These are phyloP conservation scores for Cephus rjabovi DNA, from an alignment of 2,888 invertebrate species.

Conservation along the genomic window DNA sequence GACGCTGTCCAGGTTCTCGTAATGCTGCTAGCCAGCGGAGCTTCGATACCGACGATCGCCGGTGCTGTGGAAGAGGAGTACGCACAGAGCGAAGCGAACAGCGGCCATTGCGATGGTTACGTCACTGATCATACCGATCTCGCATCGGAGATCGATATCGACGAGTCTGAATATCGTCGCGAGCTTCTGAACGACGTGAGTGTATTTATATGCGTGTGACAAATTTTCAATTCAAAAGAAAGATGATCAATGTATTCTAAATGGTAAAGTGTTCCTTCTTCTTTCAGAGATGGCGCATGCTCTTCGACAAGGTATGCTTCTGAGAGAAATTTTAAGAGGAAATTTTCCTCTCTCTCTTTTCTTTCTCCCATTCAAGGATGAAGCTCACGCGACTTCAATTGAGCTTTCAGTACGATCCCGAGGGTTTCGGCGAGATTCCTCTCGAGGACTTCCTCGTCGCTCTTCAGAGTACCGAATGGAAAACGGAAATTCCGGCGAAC, in stretches of 20 bases:
- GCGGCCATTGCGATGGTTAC: slow-evolving; percentile 68
- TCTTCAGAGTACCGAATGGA: slow-evolving; percentile 82
- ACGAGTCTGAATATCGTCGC: slow-evolving; percentile 81
- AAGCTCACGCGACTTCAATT: slow-evolving; percentile 8
- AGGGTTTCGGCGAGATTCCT: slow-evolving; percentile 93
- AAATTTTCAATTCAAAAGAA: background rate
- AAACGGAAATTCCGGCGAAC: slow-evolving; percentile 79
- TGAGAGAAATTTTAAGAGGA: background rate
- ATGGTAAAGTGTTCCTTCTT: slow-evolving; percentile 37
- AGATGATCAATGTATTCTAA: slow-evolving; percentile 3
- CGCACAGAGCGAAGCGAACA: slow-evolving; percentile 59
- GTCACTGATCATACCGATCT: slow-evolving; percentile 86
- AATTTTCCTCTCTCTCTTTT: background rate
- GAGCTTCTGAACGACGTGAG: slow-evolving; percentile 86
- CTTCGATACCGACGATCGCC: slow-evolving; percentile 63
- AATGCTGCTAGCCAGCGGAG: slow-evolving; percentile 61
- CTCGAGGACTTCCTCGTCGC: slow-evolving; percentile 86
- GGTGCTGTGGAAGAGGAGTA: slow-evolving; percentile 60
- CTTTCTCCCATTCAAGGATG: slow-evolving; percentile 1
- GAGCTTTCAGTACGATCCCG: slow-evolving; percentile 82
- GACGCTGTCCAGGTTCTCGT: slow-evolving; percentile 42
- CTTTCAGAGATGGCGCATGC: slow-evolving; percentile 88
- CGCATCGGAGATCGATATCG: slow-evolving; percentile 75
- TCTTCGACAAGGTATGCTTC: slow-evolving; percentile 82
- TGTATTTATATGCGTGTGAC: slow-evolving; percentile 30